Evolutionary conservation across 2,888 invertebrate species (phyloP), one percentile per base, ranked within the genome.

Genomic region (Itoplectis maculator): DNA sequence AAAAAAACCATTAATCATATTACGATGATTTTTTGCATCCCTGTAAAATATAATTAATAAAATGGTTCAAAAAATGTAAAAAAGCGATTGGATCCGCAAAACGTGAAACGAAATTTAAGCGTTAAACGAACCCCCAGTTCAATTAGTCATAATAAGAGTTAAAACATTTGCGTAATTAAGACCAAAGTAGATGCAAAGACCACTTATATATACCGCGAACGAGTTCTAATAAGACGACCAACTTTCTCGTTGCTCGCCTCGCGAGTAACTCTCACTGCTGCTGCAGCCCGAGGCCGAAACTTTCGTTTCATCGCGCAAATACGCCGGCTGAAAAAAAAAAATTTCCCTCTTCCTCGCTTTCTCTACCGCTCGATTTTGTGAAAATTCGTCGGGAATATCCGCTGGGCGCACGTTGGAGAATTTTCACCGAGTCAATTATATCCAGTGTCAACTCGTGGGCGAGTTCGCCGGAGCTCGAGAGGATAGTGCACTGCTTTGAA

Each of bases 381-480:
- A 73, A 59, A 79, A 63, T 73, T 73, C 72, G 66, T 59, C 40
- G 72, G 49, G 59, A 63, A 63, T 74, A 61, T 37, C 37, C 20
- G 9, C 63, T 35, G 63, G 35, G 13, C n/a, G 23, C 45, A 15
- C 42, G 37, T 15, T 37, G 15, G 45, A 73, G 65, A 66, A 79
- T 79, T 79, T 79, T 66, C n/a, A 73, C 72, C 37, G 72, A 79
- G 72, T 79, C 72, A 79, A 79, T 79, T 79, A 79, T 79, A 79
- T 79, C 79, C 79, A 79, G 66, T 72, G 79, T 79, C 79, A 79
- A 79, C 79, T 72, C 72, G 70, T n/a, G 66, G 59, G n/a, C 29
- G 72, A 79, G 79, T 79, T n/a, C 49, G 18, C 11, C 18, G 59
- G n/a, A 18, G 54, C 65, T 75, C n/a, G 9, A 61, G 15, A 61